Evolutionary conservation across 2,888 invertebrate species (phyloP).

Genomic region (Galeopsomyia nigrocyanea): DNA sequence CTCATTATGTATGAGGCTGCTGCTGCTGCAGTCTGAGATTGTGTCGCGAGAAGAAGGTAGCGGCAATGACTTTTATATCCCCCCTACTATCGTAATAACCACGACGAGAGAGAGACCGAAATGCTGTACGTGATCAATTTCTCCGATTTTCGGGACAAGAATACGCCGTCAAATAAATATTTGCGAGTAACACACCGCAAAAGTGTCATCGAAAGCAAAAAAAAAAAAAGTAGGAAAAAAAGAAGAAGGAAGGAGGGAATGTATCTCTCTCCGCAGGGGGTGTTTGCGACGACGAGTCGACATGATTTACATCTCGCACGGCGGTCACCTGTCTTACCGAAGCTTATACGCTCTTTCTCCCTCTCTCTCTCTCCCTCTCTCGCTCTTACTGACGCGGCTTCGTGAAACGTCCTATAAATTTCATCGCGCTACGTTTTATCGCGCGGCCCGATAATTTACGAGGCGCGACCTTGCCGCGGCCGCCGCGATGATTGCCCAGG

Average conservation of each 20-base stretch:
- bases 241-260: not conserved
- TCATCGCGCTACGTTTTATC: slow-evolving; percentile 64
- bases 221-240: not conserved
- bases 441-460: slow-evolving; percentile 61
- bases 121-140: slow-evolving; percentile 67
- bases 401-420: slow-evolving; percentile 67
- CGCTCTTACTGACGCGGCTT: slow-evolving; percentile 61
- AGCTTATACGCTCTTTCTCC: not conserved
- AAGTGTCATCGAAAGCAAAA: not conserved
- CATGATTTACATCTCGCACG: slow-evolving; percentile 58
- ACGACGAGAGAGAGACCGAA: slow-evolving; percentile 55
- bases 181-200: slow-evolving; percentile 1
- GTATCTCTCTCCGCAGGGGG: slow-evolving; percentile 55
- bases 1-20: slow-evolving; percentile 20
- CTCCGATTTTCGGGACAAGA: slow-evolving; percentile 45
- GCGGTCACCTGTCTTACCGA: slow-evolving; percentile 60
- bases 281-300: no score
- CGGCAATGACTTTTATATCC: slow-evolving; percentile 68
- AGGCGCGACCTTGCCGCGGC: slow-evolving; percentile 44
- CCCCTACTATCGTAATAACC: slow-evolving; percentile 64
- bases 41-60: slow-evolving; percentile 54
- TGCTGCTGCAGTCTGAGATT: slow-evolving; percentile 9
- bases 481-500: slow-evolving; percentile 37
- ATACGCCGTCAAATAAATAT: not conserved
- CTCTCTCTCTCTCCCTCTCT: slow-evolving; percentile 13